These are phyloP conservation scores for Cantharis rufa DNA, from an alignment of 2,888 invertebrate genomes.

Conservation along the genomic window DNA sequence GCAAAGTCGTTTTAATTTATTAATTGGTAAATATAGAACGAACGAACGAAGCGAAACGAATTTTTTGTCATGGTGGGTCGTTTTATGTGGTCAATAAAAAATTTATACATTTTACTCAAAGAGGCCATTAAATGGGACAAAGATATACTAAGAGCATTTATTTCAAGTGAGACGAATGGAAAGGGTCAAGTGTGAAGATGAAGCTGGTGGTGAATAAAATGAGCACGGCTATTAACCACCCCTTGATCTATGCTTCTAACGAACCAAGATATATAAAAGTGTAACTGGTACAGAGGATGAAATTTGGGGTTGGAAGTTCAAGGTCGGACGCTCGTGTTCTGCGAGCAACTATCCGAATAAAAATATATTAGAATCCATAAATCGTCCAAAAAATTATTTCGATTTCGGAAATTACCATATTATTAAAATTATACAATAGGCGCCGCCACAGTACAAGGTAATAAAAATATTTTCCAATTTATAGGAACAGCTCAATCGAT, in stretches of 20 bases:
- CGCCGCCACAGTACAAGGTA: not conserved
- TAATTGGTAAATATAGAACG: not conserved
- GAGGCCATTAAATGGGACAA: constrained; percentile 9
- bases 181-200: constrained; percentile 12
- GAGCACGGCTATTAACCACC: constrained; percentile 24
- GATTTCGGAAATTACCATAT: not conserved
- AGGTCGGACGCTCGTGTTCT: not conserved
- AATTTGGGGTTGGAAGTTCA: not conserved
- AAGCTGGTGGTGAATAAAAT: constrained; percentile 19
- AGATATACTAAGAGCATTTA: constrained; percentile 19
- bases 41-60: not conserved
- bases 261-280: not conserved
- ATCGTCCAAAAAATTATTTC: not conserved
- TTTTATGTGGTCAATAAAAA: constrained; percentile 11
- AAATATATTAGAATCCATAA: not conserved
- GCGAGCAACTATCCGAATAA: not conserved
- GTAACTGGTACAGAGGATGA: not conserved
- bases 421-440: not conserved
- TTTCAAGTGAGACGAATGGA: constrained; percentile 21
- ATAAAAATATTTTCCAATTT: not conserved
- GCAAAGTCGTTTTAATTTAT: not conserved
- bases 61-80: not conserved
- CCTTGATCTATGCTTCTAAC: constrained; percentile 17
- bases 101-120: constrained; percentile 19
- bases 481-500: not conserved